A percentile compares a stretch with the other conserved stretches of the same genome.
Evolutionary conservation across 2,113 vertebrate genomes (phyloP).

Genomic region (Piaya cayana): DNA sequence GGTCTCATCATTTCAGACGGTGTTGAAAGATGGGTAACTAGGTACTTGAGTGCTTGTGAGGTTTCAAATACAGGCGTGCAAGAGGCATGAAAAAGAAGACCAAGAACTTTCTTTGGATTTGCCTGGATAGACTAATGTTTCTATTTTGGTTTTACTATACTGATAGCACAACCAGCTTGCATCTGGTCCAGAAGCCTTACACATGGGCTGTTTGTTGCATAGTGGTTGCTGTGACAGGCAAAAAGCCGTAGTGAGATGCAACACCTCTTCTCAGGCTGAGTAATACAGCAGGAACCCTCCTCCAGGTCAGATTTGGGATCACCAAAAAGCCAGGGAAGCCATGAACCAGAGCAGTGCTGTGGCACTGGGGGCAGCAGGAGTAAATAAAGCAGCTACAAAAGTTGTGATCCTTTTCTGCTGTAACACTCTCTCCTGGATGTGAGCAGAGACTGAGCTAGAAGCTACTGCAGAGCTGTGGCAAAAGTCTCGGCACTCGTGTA

Average conservation of each 20-base stretch:
- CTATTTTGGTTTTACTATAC: not conserved
- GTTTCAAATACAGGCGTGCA: not conserved
- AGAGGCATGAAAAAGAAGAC: not conserved
- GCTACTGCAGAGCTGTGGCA: not conserved
- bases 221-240: not conserved
- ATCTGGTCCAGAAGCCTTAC: not conserved
- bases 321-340: not conserved
- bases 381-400: not conserved
- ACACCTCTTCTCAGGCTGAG: not conserved
- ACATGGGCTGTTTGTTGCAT: accelerated
- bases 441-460: not conserved
- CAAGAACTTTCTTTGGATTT: not conserved
- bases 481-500: not conserved
- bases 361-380: not conserved
- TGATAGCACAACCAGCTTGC: not conserved
- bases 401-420: not conserved
- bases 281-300: not conserved
- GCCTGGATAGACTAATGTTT: not conserved
- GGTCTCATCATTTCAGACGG: not conserved
- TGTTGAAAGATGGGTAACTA: not conserved
- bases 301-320: not conserved
- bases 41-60: not conserved
- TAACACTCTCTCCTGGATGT: not conserved
- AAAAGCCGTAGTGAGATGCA: accelerated
- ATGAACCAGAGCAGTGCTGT: not conserved